Conservation (phyloP, 2,888 invertebrate genomes). For the Euspilapteryx auroguttella region DNA sequence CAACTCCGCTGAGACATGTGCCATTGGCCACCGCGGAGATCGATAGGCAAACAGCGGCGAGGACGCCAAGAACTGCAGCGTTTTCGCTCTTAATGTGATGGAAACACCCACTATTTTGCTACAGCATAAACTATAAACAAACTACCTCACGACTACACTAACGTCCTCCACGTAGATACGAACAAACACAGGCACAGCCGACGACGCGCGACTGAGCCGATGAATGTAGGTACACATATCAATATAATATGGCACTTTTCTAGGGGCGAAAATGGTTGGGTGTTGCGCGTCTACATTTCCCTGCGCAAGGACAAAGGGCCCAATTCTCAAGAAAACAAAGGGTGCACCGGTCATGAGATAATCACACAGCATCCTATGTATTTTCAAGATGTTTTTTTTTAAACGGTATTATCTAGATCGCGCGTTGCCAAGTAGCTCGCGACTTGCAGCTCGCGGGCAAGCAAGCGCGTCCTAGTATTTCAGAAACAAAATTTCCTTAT, state of each 20-base stretch:
- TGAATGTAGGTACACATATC: conserved; percentile 34
- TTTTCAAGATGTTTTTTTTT: conserved; percentile 24
- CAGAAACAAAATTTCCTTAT: conserved; percentile 33
- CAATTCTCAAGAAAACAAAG: conserved; percentile 54
- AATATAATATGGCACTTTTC: conserved; percentile 47
- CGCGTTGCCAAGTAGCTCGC: conserved; percentile 49
- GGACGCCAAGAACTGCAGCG: too few relatives aligned
- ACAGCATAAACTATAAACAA: conserved; percentile 69
- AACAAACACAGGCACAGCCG: conserved; percentile 31
- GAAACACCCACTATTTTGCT: too few relatives aligned
- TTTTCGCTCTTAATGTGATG: too few relatives aligned
- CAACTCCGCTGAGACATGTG: conserved; percentile 60
- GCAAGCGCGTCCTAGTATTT: conserved; percentile 34
- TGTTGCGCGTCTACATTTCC: conserved; percentile 44
- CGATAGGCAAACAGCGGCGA: conserved; percentile 63
- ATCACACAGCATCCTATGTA: conserved; percentile 22
- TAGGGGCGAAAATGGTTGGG: conserved; percentile 54
- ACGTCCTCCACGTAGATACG: conserved; percentile 39
- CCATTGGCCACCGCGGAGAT: conserved; percentile 65
- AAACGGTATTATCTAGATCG: conserved; percentile 19
- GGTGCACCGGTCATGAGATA: conserved; percentile 37
- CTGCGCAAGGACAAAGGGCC: conserved; percentile 51
- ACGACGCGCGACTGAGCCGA: conserved; percentile 45
- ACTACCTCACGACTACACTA: conserved; percentile 51
- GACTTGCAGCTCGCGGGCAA: too few relatives aligned